Conservation (phyloP, 2,797 vertebrate genomes). For the Microhierax caerulescens region DNA sequence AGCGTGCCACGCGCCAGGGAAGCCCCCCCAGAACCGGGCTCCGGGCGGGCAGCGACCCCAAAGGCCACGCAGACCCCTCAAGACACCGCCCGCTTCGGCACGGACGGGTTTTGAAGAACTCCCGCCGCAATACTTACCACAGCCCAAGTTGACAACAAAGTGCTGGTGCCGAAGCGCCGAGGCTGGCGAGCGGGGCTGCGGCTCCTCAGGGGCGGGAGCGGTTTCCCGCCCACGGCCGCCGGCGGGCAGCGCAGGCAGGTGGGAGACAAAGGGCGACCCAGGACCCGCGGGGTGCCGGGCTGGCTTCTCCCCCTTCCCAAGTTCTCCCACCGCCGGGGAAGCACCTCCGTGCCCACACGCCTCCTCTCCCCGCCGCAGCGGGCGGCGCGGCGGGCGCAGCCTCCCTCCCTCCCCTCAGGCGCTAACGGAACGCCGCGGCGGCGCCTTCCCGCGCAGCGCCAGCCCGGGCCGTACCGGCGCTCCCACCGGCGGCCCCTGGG, state of each 20-base stretch:
- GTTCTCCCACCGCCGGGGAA: not conserved
- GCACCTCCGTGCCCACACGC: not conserved
- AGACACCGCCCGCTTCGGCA: not conserved
- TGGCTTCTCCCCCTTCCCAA: not conserved
- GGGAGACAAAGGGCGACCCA: not conserved
- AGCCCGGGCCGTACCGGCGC: not conserved
- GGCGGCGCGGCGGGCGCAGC: not conserved
- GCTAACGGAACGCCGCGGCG: not conserved
- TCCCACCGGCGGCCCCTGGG: not conserved
- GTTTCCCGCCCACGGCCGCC: not conserved
- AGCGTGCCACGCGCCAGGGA: rapidly evolving
- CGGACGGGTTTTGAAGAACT: rapidly evolving
- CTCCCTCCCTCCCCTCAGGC: not conserved
- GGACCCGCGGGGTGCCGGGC: not conserved
- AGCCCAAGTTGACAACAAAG: not conserved
- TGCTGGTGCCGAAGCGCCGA: rapidly evolving
- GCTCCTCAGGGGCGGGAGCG: not conserved
- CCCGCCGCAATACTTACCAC: not conserved
- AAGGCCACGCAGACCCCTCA: rapidly evolving
- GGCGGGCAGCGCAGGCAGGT: not conserved
- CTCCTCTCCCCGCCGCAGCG: too few relatives aligned
- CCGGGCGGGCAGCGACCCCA: not conserved
- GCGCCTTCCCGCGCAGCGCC: not conserved
- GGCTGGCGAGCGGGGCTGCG: not conserved
- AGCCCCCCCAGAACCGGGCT: rapidly evolving